Percentiles rank a stretch among this genome's conserved stretches.
These are phyloP conservation scores for Podilymbus podiceps DNA, from an alignment of 2,113 vertebrate genomes.

Conservation along the genomic window DNA sequence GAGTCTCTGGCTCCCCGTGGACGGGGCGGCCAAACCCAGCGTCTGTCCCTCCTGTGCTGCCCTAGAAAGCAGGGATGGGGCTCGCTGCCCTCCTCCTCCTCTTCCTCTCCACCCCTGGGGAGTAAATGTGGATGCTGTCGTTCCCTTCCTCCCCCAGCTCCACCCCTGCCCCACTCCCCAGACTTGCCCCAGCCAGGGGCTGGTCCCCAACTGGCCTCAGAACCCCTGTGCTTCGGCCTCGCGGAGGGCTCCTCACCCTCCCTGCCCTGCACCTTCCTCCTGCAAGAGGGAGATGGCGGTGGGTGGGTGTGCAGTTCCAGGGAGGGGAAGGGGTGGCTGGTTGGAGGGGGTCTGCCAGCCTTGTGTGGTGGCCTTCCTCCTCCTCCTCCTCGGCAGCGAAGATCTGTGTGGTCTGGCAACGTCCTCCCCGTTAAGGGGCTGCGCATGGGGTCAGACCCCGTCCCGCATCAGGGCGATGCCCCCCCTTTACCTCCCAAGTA, in stretches of 20 bases:
- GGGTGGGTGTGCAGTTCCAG: not conserved
- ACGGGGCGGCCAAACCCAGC: rapidly evolving
- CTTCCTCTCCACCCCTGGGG: not conserved
- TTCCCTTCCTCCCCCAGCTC: too few species aligned
- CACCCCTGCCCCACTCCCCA: too few species aligned
- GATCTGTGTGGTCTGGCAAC: rapidly evolving
- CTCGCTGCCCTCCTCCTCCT: not conserved
- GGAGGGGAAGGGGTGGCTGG: not conserved
- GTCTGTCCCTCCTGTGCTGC: not conserved
- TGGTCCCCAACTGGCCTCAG: not conserved
- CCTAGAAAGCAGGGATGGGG: not conserved
- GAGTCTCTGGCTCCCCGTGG: not conserved
- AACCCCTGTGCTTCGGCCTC: rapidly evolving
- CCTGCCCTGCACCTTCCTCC: not conserved
- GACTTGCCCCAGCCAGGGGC: not conserved
- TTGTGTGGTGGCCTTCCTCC: rapidly evolving
- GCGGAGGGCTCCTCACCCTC: rapidly evolving
- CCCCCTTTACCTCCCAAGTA: not conserved
- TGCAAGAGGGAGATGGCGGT: not conserved
- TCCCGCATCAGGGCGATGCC: not conserved
- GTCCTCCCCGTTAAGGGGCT: not conserved
- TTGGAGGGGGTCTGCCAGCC: not conserved
- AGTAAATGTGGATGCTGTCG: not conserved
- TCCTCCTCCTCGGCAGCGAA: not conserved
- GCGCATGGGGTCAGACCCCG: not conserved